Conservation (phyloP, 2,888 invertebrate species). For the Volucella inanis region DNA sequence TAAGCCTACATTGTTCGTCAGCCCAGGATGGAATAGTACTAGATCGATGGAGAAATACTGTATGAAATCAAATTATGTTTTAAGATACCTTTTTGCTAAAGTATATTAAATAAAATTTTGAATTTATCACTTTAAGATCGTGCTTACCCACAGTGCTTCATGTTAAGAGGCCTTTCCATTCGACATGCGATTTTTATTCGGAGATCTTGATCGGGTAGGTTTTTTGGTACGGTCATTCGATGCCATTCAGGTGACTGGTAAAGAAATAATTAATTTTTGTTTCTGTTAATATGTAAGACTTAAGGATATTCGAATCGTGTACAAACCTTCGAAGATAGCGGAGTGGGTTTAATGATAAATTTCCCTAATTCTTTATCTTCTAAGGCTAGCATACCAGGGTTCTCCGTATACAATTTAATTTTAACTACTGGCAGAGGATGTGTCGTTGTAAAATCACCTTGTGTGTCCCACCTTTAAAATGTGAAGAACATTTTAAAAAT, state of each 20-base stretch:
- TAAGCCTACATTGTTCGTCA: too few species aligned
- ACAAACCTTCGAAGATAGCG: slow-evolving; percentile 91
- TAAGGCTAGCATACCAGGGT: slow-evolving; percentile 97
- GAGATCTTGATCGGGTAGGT: slow-evolving; percentile 96
- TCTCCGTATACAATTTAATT: slow-evolving; percentile 98
- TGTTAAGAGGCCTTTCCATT: slow-evolving; percentile 99
- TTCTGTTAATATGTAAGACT: not conserved
- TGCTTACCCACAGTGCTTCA: slow-evolving; percentile 98
- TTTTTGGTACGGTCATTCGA: slow-evolving; percentile 97
- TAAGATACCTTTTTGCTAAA: too few species aligned
- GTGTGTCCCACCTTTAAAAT: slow-evolving; percentile 96
- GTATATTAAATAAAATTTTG: too few species aligned
- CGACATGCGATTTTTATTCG: slow-evolving; percentile 98
- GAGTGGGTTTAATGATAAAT: slow-evolving; percentile 93
- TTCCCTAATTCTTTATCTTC: slow-evolving; percentile 99
- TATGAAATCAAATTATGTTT: too few species aligned
- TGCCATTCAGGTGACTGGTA: slow-evolving; percentile 97
- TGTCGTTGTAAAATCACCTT: slow-evolving; percentile 99
- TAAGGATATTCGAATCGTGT: slow-evolving; percentile 23
- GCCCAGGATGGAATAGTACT: too few species aligned
- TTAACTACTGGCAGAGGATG: slow-evolving; percentile 98
- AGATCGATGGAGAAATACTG: too few species aligned
- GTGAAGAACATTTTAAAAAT: slow-evolving; percentile 10
- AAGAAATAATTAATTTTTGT: slow-evolving; percentile 8
- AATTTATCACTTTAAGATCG: not conserved